A percentile compares a stretch with the other conserved stretches of the same genome.
These are phyloP conservation scores for Cassiopea xamachana DNA, from an alignment of 30 jellyfish, hydroid and myxozoan genomes.

Conservation along the genomic window DNA sequence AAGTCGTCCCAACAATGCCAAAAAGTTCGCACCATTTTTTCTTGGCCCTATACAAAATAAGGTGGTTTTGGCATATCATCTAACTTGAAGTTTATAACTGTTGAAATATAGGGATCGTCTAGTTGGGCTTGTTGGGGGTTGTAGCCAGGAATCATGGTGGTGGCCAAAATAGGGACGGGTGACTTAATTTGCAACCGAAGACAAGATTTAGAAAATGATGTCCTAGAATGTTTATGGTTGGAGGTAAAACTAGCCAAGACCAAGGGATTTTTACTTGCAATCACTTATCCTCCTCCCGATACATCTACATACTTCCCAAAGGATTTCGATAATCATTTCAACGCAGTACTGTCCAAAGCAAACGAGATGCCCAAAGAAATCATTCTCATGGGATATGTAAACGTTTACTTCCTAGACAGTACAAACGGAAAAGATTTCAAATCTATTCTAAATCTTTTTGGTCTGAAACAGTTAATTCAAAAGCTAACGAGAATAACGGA, in stretches of 20 bases:
- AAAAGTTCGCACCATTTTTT: too few relatives aligned
- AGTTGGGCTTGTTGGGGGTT: too few relatives aligned
- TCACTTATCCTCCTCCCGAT: conserved; percentile 68
- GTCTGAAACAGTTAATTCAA: conserved; percentile 64
- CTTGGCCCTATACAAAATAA: too few relatives aligned
- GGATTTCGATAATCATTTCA: conserved; percentile 9
- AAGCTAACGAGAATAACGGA: conserved; percentile 72
- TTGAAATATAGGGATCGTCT: too few relatives aligned
- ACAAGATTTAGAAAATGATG: conserved; percentile 46
- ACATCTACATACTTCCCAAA: conserved; percentile 38
- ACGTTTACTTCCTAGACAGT: conserved; percentile 37
- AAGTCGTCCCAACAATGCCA: too few relatives aligned
- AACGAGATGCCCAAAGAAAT: conserved; percentile 23
- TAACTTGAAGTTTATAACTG: too few relatives aligned
- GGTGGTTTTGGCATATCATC: background rate
- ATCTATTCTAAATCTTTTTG: conserved; percentile 11
- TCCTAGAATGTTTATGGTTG: conserved; percentile 60
- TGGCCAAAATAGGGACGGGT: background rate
- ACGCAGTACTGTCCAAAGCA: background rate
- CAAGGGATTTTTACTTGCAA: conserved; percentile 34
- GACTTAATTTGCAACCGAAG: conserved; percentile 59
- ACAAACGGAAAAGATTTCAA: conserved; percentile 26
- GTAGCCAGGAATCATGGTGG: too few relatives aligned
- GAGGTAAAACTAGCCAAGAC: conserved; percentile 62
- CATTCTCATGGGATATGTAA: conserved; percentile 69